Percentiles rank a stretch among this genome's conserved stretches.
phyloP scores from a whole-genome alignment of 2,888 invertebrate genomes.

The Palloptera scutellata region DNA sequence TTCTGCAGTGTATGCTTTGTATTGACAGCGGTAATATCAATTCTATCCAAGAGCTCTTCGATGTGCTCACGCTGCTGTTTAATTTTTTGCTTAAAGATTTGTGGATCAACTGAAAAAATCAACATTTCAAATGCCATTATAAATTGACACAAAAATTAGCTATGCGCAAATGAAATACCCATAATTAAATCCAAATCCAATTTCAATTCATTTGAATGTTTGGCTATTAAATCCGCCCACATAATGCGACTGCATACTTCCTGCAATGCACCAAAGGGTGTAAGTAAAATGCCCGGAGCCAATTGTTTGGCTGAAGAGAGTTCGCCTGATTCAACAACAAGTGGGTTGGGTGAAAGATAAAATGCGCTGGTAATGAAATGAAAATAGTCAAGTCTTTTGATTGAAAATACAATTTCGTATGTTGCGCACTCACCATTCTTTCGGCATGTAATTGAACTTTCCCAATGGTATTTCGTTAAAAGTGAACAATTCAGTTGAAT shows the following conservation, averaged over 20 bases:
- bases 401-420: not conserved
- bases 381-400: conserved; percentile 5
- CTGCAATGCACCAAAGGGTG: conserved; percentile 57
- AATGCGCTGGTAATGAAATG: conserved; percentile 45
- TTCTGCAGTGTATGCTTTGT: conserved; percentile 50
- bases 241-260: conserved; percentile 59
- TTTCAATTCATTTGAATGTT: conserved; percentile 55
- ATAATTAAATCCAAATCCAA: conserved; percentile 56
- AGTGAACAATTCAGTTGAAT: conserved; percentile 52
- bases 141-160: conserved; percentile 28
- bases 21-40: conserved; percentile 50
- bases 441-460: conserved; percentile 51
- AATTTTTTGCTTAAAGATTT: conserved; percentile 47
- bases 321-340: conserved; percentile 56
- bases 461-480: conserved; percentile 57
- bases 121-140: conserved; percentile 26
- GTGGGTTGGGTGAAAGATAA: conserved; percentile 59
- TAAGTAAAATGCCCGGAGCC: conserved; percentile 58
- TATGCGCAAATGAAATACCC: conserved; percentile 43
- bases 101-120: conserved; percentile 54
- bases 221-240: conserved; percentile 59
- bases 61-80: conserved; percentile 57
- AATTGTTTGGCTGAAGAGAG: conserved; percentile 57
- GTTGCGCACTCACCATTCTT: conserved; percentile 50
- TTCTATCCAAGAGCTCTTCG: conserved; percentile 56